phyloP scores from a whole-genome alignment of 2,113 vertebrate species.

The Bubo blakistoni region DNA sequence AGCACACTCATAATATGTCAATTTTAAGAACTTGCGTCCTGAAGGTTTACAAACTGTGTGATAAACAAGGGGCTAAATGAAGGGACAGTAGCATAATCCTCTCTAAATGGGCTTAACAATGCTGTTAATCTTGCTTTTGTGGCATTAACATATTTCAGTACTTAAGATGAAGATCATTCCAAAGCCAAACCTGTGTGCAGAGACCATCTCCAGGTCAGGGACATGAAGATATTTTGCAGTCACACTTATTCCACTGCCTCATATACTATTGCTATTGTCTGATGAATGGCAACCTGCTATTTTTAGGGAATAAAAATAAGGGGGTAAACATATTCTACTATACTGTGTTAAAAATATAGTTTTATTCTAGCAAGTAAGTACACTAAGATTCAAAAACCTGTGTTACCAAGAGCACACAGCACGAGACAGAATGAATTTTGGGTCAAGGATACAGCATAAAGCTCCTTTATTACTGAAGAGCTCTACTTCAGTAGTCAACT shows the following conservation, averaged over 20 bases:
- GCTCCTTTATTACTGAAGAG: background rate
- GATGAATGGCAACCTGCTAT: background rate
- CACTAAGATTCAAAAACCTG: background rate
- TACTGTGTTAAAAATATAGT: background rate
- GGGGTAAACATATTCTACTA: background rate
- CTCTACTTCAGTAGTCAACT: background rate
- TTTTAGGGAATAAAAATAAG: background rate
- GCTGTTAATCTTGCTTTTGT: conserved; percentile 14
- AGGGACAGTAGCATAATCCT: conserved; percentile 9
- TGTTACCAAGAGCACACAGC: background rate
- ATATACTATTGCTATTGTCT: background rate
- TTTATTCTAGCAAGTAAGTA: background rate
- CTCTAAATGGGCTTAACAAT: conserved; percentile 9
- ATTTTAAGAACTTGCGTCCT: background rate
- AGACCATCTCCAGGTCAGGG: conserved; percentile 11
- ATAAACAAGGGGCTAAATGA: background rate
- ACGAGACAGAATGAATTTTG: background rate
- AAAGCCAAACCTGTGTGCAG: background rate
- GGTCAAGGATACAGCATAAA: background rate
- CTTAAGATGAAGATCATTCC: conserved; percentile 2
- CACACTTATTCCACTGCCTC: background rate
- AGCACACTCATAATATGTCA: background rate
- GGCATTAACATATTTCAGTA: background rate
- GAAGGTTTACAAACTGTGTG: background rate
- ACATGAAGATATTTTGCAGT: background rate